Conservation (phyloP, 35 echinoderm and acorn worm species). For the Eucidaris tribuloides region DNA sequence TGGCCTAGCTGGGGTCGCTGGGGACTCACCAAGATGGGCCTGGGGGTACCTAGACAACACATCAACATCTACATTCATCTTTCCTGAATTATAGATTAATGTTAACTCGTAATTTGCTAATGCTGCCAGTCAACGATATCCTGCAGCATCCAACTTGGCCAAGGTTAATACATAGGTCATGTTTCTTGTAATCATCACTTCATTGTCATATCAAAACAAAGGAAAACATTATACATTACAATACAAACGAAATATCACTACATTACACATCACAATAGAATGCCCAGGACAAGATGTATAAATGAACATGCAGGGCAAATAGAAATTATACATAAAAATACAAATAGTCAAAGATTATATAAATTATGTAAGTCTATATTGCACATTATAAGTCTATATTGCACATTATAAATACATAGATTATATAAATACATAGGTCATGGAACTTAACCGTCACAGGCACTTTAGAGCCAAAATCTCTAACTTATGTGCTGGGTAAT, state of each 20-base stretch:
- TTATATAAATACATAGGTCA: slow-evolving; percentile 24
- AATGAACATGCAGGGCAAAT: too few relatives aligned
- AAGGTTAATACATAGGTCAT: neutral
- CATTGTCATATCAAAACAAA: too few relatives aligned
- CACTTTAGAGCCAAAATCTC: slow-evolving; percentile 41
- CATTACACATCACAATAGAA: too few relatives aligned
- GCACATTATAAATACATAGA: slow-evolving; percentile 17
- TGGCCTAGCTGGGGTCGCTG: too few relatives aligned
- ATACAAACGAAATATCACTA: too few relatives aligned
- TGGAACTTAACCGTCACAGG: slow-evolving; percentile 17
- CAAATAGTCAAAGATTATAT: too few relatives aligned
- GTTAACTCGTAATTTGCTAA: slow-evolving; percentile 26
- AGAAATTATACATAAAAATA: too few relatives aligned
- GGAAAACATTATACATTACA: too few relatives aligned
- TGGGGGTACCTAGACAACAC: slow-evolving; percentile 14
- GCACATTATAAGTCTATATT: too few relatives aligned
- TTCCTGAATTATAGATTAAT: slow-evolving; percentile 20
- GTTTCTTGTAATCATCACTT: neutral
- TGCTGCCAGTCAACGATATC: slow-evolving; percentile 48
- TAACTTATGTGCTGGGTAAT: slow-evolving; percentile 49
- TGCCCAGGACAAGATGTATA: too few relatives aligned
- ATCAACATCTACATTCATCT: slow-evolving; percentile 32
- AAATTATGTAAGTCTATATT: too few relatives aligned
- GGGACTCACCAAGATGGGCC: too few relatives aligned
- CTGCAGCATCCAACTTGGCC: neutral